Evolutionary conservation across 2,888 invertebrate genomes (phyloP), one percentile per base, ranked within the genome.

Genomic region (Lamproptera curius): DNA sequence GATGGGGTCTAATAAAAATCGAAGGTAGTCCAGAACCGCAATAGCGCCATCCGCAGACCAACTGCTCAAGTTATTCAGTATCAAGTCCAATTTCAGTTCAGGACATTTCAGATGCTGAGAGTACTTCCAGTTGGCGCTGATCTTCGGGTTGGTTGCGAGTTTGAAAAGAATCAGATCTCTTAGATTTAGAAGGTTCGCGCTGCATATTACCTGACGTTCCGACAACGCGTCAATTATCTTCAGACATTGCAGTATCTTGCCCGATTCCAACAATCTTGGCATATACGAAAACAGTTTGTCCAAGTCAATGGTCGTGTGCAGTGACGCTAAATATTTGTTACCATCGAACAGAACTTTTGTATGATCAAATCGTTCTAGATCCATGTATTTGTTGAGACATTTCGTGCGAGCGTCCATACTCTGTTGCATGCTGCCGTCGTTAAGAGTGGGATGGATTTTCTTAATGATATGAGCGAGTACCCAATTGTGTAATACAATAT

Each of bases 401-500:
- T 87, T 88, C 0, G 90, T 90, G 11, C 92, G 82, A 3, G 89
- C 85, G 41, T 90, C 90, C 58, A 89, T 86, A 39, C 86, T 86
- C 60, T 89, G 74, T 52, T 85, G 83, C 50, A 88, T 72, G 42
- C 70, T 78, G 43, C 73, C 78, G 42, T 87, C 87, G 33, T 87
- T 86, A 3, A 86, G 77, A 4, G 90, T 80, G 0, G 88, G 85
- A 58, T 92, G 90, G 53, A 93, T 90, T 65, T 90, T 90, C 59
- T 90, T 90, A 16, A 93, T 86, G n/a, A 93, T 86, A 62, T 92
- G 91, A 0, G 92, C 92, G 35, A 93, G 65, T 0, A 93, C 81
- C 92, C 93, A 92, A 61, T 92, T 92, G 54, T 92, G 89, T 36
- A 90, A 81, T 44, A 91, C 90, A 1, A 93, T 83, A 61, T 92